Base-by-base conservation (phyloP, 2,797 vertebrate species). In the Rhinichthys osculus region DNA sequence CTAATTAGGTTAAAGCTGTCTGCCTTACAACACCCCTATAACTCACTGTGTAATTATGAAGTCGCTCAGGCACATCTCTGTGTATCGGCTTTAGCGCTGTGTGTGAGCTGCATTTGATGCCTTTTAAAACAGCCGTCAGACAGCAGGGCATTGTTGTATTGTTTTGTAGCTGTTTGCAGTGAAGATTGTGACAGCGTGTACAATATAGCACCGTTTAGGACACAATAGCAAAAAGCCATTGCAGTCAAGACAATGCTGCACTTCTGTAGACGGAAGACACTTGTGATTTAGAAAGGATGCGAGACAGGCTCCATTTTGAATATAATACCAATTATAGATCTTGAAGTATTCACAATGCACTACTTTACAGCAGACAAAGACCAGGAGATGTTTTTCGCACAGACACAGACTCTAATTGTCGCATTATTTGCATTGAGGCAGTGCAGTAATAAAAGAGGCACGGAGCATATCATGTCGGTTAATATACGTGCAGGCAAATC, bases 331-430 rank as follows among this genome's bases (percentile, higher is more conserved):
- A 50, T 73, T 73, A 70, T 72, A 80, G 76, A 52, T 27, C 73
- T 52, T 52, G 40, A 77, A 71, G 38, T 19, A 44, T 72, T 59
- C 40, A 47, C 40, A 72, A 80, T 54, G 50, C 42, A 38, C 38
- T 40, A 71, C 38, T 78, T 71, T 50, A 70, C 30, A 3, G 21
- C 50, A 85, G 47, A 74, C 54, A 80, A 80, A 52, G 19, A 44
- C 17, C 40, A 10, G 83, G 13, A 9, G 4, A 62, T 44, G n/a
- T 42, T 54, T 82, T 80, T 76, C 42, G 4, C 40, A 76, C 16
- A 33, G 17, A 73, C 7, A 59, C 33, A 30, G 9, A 19, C 71
- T 47, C 81, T 88, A 89, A 89, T 87, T 89, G 57, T 57, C 4
- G 14, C 35, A 73, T 85, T 78, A 81, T 83, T 85, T 82, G 78